Evolutionary conservation across 64 coral and sea anemone genomes (phyloP).

Genomic region (Montipora capricornis): DNA sequence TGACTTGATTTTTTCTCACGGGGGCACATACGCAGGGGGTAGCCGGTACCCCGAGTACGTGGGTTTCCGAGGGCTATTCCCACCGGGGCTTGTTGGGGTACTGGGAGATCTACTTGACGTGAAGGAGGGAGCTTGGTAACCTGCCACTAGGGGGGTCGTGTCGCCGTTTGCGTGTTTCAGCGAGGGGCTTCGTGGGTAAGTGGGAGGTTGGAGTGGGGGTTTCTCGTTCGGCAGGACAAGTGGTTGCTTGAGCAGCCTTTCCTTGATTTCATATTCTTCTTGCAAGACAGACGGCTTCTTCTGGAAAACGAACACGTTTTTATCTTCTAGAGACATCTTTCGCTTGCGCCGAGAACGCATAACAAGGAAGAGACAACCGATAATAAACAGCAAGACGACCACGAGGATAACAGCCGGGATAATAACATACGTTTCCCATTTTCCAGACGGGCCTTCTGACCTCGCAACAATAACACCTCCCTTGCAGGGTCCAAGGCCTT

Average conservation of each 20-base stretch:
- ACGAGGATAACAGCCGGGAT: constrained; percentile 77
- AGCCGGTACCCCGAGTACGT: constrained; percentile 90
- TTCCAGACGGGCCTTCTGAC: constrained; percentile 2
- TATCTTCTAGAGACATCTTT: constrained; percentile 63
- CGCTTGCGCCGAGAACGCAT: constrained; percentile 62
- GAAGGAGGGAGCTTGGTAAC: constrained; percentile 70
- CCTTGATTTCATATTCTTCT: constrained; percentile 92
- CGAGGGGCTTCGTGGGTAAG: constrained; percentile 76
- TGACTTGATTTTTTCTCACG: constrained; percentile 14
- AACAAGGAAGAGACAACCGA: constrained; percentile 66
- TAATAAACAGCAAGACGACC: constrained; percentile 69
- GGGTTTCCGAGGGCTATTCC: constrained; percentile 66
- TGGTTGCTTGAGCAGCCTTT: constrained; percentile 83
- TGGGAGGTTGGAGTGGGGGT: constrained; percentile 69
- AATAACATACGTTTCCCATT: constrained; percentile 80
- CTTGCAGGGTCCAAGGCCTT: constrained; percentile 55
- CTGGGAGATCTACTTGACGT: constrained; percentile 70
- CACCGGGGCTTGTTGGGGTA: constrained; percentile 33
- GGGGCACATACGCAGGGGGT: constrained; percentile 90
- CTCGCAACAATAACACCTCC: not conserved
- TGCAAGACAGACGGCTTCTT: constrained; percentile 88
- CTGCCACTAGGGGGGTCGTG: constrained; percentile 10
- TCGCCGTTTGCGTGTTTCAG: constrained; percentile 71
- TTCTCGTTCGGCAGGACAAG: constrained; percentile 93
- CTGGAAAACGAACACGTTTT: constrained; percentile 83